Evolutionary conservation across 2,113 vertebrate species (phyloP).

Genomic region (Seriola rivoliana): DNA sequence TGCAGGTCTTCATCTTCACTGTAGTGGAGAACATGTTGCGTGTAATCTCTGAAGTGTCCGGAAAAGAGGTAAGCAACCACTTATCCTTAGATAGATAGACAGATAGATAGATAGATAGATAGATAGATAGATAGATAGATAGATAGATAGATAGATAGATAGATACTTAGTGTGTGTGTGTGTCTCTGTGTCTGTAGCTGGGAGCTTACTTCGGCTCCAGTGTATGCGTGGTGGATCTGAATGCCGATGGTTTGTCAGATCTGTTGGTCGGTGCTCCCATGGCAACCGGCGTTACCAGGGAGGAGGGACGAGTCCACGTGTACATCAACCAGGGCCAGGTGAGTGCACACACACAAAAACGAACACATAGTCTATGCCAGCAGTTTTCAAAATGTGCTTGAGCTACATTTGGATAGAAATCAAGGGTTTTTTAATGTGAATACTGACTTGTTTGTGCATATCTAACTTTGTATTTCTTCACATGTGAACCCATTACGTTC

Average conservation of each 20-base stretch:
- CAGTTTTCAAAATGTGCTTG: too few species aligned
- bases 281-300: slow-evolving; percentile 81
- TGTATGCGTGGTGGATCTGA: slow-evolving; percentile 92
- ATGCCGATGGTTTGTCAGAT: slow-evolving; percentile 93
- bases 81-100: neutral
- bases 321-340: slow-evolving; percentile 94
- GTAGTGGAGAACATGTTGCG: slow-evolving; percentile 75
- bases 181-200: slow-evolving; percentile 82
- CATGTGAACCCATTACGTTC: too few species aligned
- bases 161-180: neutral
- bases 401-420: too few species aligned
- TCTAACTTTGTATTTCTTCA: too few species aligned
- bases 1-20: slow-evolving; percentile 90
- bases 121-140: too few species aligned
- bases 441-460: too few species aligned
- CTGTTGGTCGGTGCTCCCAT: slow-evolving; percentile 95
- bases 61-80: slow-evolving; percentile 86
- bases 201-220: slow-evolving; percentile 96
- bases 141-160: neutral
- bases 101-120: too few species aligned
- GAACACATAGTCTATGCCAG: too few species aligned
- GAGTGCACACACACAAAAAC: slow-evolving; percentile 36
- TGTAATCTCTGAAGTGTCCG: slow-evolving; percentile 85
- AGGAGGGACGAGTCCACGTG: slow-evolving; percentile 94
- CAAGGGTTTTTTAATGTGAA: too few species aligned